These are phyloP conservation scores for Diceros bicornis DNA, from an alignment of 2,797 vertebrate genomes.

Conservation along the genomic window DNA sequence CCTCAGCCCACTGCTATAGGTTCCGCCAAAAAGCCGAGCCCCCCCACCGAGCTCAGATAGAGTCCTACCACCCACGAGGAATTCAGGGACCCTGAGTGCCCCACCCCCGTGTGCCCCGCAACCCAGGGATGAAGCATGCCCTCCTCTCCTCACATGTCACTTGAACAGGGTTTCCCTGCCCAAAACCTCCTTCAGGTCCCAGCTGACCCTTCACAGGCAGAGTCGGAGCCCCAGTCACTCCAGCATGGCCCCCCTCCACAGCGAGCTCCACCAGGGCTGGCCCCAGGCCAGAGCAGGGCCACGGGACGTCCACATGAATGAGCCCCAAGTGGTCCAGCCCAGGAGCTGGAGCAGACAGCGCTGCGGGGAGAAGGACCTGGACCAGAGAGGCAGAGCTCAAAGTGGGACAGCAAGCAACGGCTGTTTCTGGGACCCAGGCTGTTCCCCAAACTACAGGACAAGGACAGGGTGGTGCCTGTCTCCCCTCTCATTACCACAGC, in stretches of 20 bases:
- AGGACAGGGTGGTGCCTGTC: background rate
- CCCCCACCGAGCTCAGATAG: background rate
- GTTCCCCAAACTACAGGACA: background rate
- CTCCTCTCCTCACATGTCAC: background rate
- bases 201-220: background rate
- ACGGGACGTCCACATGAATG: background rate
- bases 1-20: background rate
- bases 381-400: background rate
- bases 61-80: too few relatives aligned
- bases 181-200: background rate
- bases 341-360: background rate
- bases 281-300: background rate
- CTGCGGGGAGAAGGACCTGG: background rate
- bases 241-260: fast-evolving
- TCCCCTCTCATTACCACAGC: background rate
- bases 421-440: background rate
- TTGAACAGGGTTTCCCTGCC: background rate
- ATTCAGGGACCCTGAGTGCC: background rate
- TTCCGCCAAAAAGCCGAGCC: background rate
- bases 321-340: background rate
- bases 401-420: background rate
- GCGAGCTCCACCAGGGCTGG: background rate
- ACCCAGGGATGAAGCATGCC: background rate
- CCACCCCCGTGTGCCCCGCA: background rate
- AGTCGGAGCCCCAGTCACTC: background rate